phyloP scores from a whole-genome alignment of 1,140 invertebrate genomes.

The Parapsyche elsis region DNA sequence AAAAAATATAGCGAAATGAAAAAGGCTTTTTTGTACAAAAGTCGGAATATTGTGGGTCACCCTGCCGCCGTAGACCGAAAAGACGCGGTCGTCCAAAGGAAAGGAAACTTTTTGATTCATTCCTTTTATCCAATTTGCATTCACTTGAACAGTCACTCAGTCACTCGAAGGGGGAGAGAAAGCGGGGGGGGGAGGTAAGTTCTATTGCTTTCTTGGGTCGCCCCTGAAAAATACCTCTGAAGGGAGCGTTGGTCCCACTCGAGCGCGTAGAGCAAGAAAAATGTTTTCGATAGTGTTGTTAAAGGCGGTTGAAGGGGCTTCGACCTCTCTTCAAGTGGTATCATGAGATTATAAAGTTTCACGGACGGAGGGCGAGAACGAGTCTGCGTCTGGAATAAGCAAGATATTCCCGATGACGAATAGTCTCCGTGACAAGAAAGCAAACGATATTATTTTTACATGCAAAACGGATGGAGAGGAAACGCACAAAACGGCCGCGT shows the following conservation, averaged over 20 bases:
- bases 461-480: not conserved
- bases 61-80: constrained; percentile 28
- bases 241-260: not conserved
- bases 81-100: constrained; percentile 45
- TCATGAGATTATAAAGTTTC: constrained; percentile 54
- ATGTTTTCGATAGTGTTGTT: constrained; percentile 54
- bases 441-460: constrained; percentile 12
- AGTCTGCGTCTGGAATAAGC: not conserved
- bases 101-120: constrained; percentile 56
- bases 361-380: not conserved
- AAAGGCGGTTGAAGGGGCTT: constrained; percentile 49
- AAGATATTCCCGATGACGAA: constrained; percentile 4
- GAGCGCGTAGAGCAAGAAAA: constrained; percentile 43
- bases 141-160: constrained; percentile 56
- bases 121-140: constrained; percentile 57
- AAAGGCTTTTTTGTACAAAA: not conserved
- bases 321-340: constrained; percentile 44
- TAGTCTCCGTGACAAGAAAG: constrained; percentile 8
- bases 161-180: constrained; percentile 47
- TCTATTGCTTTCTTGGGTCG: constrained; percentile 14
- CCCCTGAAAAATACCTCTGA: not conserved
- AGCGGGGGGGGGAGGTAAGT: constrained; percentile 1
- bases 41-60: not conserved
- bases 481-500: not conserved
- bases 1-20: not conserved